Base-by-base conservation (phyloP, 2,113 vertebrate genomes). In the Hyla sarda region DNA sequence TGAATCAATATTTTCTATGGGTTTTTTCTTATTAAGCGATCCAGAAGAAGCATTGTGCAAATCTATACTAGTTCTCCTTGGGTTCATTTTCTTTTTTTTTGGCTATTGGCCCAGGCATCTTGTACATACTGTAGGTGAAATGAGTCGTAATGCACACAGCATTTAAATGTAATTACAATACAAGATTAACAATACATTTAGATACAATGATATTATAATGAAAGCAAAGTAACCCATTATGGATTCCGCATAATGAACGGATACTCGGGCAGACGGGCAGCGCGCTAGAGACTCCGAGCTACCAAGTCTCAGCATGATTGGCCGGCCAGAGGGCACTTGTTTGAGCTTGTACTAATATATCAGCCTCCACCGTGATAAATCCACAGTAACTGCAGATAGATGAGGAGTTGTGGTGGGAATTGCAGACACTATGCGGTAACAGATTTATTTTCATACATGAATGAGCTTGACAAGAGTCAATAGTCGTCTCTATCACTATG, bases 131-230 rank as follows among this genome's bases (percentile, higher is more conserved):
- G 32, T 37, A 71, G 67, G 67, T 37, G 67, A 71, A 71, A 71
- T 71, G 67, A 71, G 67, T 77, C 75, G 30, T 54, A 54, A 77
- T 77, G 75, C 75, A 77, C 75, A 77, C 75, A 77, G 75, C 28
- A 77, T 77, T 77, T 77, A 77, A 54, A 54, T 28, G 75, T 32
- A 77, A 77, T 77, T 77, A 77, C 75, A 32, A 34, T 77, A 32
- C 25, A 32, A 48, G 28, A 77, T 77, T 54, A 77, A 77, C 75
- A 25, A 77, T 77, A 54, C 32, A 77, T 77, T 77, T 54, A 54
- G 30, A 77, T 54, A 77, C 7, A 54, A 77, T 23, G 50, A 77
- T 54, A 77, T 77, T 54, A 32, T 34, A 77, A 77, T 77, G 28
- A 54, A 47, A 54, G 48, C 48, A 77, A 54, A 77, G 50, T 32